A percentile compares a stretch with the other conserved stretches of the same genome.
These are phyloP conservation scores for Chroicocephalus ridibundus DNA, from an alignment of 2,113 vertebrate species.

Conservation along the genomic window DNA sequence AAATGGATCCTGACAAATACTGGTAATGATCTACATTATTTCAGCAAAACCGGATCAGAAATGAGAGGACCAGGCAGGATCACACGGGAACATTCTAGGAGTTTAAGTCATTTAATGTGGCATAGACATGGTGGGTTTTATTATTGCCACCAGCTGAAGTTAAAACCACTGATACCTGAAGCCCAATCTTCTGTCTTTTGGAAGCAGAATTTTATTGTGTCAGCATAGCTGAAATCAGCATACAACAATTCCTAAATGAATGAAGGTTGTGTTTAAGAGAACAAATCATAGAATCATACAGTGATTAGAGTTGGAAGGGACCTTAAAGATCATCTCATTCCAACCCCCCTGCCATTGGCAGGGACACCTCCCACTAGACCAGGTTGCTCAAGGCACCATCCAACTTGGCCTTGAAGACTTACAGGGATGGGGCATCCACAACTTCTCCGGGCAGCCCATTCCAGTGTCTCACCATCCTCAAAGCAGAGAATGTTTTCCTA, in stretches of 20 bases:
- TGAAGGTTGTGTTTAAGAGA: background rate
- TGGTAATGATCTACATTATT: background rate
- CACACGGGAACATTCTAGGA: background rate
- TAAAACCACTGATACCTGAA: background rate
- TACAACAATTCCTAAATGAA: background rate
- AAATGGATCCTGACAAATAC: background rate
- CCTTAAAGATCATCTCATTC: background rate
- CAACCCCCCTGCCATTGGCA: background rate
- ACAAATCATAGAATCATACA: background rate
- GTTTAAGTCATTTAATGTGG: background rate
- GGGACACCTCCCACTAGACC: background rate
- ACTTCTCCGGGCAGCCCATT: background rate
- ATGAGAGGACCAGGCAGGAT: background rate
- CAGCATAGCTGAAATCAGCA: background rate
- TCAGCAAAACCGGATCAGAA: conserved; percentile 32
- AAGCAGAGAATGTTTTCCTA: background rate
- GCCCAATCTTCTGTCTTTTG: background rate
- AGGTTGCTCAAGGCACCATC: background rate
- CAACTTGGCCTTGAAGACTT: background rate
- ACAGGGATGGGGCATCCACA: background rate
- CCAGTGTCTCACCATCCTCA: background rate
- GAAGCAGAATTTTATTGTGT: background rate
- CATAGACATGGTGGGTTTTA: background rate
- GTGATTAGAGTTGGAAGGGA: background rate
- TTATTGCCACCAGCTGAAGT: background rate